Percentiles rank a stretch among this genome's conserved stretches.
phyloP scores from a whole-genome alignment of 2,797 vertebrate genomes.

The Sciaenops ocellatus region DNA sequence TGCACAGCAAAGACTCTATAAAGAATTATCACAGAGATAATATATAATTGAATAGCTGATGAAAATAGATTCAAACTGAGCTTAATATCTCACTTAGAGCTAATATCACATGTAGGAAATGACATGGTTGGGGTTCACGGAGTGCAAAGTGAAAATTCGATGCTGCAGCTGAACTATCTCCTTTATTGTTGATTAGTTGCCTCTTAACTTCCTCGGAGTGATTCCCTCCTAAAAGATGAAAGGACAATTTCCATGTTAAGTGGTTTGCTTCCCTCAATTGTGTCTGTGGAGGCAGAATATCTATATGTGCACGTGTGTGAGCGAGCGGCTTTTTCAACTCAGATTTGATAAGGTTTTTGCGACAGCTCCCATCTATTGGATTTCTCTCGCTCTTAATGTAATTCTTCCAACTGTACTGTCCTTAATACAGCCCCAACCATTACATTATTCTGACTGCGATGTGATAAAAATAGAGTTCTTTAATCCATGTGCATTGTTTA shows the following conservation, averaged over 20 bases:
- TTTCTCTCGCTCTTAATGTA: slow-evolving; percentile 52
- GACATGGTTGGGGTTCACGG: slow-evolving; percentile 49
- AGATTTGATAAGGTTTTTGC: slow-evolving; percentile 69
- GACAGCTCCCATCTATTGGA: slow-evolving; percentile 57
- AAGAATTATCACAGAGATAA: slow-evolving; percentile 34
- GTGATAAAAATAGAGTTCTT: slow-evolving; percentile 61
- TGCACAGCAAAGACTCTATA: slow-evolving; percentile 34
- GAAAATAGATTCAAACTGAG: slow-evolving; percentile 44
- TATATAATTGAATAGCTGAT: slow-evolving; percentile 48
- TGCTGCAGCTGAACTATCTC: slow-evolving; percentile 48
- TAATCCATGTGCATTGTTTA: slow-evolving; percentile 62
- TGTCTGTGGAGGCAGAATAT: slow-evolving; percentile 56
- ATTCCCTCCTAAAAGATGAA: slow-evolving; percentile 70
- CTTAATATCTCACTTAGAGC: slow-evolving; percentile 53
- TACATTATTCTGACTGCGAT: slow-evolving; percentile 66
- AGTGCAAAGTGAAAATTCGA: slow-evolving; percentile 27
- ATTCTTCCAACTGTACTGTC: slow-evolving; percentile 52
- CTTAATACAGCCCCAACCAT: slow-evolving; percentile 56
- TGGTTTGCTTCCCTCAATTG: slow-evolving; percentile 67
- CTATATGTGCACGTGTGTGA: slow-evolving; percentile 49
- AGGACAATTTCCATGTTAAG: slow-evolving; percentile 83
- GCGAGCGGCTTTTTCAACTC: slow-evolving; percentile 57
- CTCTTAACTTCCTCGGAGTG: slow-evolving; percentile 55
- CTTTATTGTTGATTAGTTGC: slow-evolving; percentile 71
- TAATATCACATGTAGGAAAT: slow-evolving; percentile 50